Base-by-base conservation (phyloP, 2,888 invertebrate species). In the Neoitamus cyanurus region DNA sequence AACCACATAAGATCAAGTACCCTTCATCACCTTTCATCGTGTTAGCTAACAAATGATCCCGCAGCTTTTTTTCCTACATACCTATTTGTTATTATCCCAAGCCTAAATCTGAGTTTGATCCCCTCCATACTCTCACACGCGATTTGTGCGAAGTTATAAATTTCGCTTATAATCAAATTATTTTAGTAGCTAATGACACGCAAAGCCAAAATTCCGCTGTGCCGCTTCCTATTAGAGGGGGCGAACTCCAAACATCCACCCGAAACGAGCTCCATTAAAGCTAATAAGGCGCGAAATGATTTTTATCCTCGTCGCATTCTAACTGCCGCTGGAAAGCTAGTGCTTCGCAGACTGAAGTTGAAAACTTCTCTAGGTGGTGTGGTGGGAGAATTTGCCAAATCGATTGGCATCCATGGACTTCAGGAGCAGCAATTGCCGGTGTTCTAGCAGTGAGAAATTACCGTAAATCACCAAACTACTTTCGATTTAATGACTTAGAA, bases 261-360 rank as follows among this genome's bases (percentile, higher is more conserved):
- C 15, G 9, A 46, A 42, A 28, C 46, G 9, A 30, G 77, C 42
- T 37, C 37, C 77, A 80, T 58, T 80, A 80, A 80, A 80, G 58
- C 80, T 80, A 80, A 80, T 80, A 80, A 80, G 80, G 80, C 80
- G 80, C 58, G 80, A 80, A 80, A 80, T 80, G 80, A 80, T 58
- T 80, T 80, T 80, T 80, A 80, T 80, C 34, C 25, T 68, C 34
- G n/a, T 36, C 58, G 42, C 42, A 77, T 28, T 80, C 15, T 58
- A 58, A 58, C 34, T 25, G 31, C 58, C 58, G 36, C 68, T 31
- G 31, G 20, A 34, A 77, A 34, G 77, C n/a, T 80, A 3, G 31
- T 34, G 25, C 75, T 25, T 58, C 30, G 36, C 30, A n/a, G 58
- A 70, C 30, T 70, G 70, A 70, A 70, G 7, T 20, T 20, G 34